Conservation (phyloP, 2,113 vertebrate genomes). For the Numenius arquata region DNA sequence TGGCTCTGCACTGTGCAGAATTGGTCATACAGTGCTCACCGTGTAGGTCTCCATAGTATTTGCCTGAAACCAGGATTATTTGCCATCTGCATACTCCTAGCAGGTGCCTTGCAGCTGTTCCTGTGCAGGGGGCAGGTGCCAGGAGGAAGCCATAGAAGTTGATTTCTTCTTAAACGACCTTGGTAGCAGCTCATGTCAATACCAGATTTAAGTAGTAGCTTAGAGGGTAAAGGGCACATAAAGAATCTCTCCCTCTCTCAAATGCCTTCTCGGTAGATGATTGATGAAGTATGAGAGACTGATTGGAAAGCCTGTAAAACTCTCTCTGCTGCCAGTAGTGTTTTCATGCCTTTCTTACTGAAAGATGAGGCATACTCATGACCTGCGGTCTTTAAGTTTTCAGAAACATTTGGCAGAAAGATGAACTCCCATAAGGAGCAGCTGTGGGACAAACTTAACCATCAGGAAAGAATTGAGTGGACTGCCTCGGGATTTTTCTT, state of each 20-base stretch:
- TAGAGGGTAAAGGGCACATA: neutral
- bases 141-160: neutral
- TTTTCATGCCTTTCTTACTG: neutral
- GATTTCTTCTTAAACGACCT: slow-evolving; percentile 1
- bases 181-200: neutral
- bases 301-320: slow-evolving; percentile 1
- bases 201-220: neutral
- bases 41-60: neutral
- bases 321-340: neutral
- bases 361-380: neutral
- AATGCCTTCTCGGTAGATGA: neutral
- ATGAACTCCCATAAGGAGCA: neutral
- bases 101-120: neutral
- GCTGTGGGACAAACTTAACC: neutral
- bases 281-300: neutral
- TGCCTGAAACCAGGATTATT: neutral
- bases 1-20: neutral
- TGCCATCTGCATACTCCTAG: neutral
- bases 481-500: neutral
- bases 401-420: neutral
- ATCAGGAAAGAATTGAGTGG: neutral
- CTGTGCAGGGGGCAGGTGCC: neutral
- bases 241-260: neutral
- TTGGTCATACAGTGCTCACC: rapidly evolving
- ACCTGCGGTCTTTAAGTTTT: neutral